These are phyloP conservation scores for Gymnoscopelus braueri DNA, from an alignment of 2,797 vertebrate species.

Conservation along the genomic window DNA sequence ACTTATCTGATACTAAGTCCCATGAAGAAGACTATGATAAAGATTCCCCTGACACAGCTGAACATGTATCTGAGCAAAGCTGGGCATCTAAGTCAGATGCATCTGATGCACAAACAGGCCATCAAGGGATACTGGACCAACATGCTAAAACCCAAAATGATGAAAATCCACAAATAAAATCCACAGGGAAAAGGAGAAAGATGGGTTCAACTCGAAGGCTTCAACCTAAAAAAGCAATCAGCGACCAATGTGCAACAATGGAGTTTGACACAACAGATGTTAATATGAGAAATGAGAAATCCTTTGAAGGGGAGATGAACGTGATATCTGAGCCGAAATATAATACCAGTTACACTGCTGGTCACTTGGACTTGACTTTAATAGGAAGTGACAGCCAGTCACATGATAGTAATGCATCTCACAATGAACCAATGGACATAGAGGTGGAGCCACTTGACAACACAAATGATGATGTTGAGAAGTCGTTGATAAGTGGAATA, in stretches of 20 bases:
- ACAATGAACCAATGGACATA: background rate
- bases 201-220: conserved; percentile 69
- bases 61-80: too few relatives aligned
- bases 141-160: conserved; percentile 5
- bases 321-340: background rate
- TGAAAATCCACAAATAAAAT: conserved; percentile 18
- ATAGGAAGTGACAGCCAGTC: background rate
- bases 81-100: too few relatives aligned
- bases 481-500: too few relatives aligned
- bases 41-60: too few relatives aligned
- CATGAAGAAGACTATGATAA: too few relatives aligned
- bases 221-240: conserved; percentile 26
- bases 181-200: conserved; percentile 62
- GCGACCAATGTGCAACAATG: conserved; percentile 8
- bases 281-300: background rate
- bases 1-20: background rate
- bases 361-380: background rate
- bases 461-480: background rate
- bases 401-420: background rate
- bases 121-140: conserved; percentile 11
- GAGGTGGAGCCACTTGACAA: background rate
- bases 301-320: conserved; percentile 1
- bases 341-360: background rate
- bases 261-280: conserved; percentile 4
- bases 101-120: conserved; percentile 4